Evolutionary conservation across 1,140 invertebrate species (phyloP), one percentile per base, ranked within the genome.

Genomic region (Battus philenor): DNA sequence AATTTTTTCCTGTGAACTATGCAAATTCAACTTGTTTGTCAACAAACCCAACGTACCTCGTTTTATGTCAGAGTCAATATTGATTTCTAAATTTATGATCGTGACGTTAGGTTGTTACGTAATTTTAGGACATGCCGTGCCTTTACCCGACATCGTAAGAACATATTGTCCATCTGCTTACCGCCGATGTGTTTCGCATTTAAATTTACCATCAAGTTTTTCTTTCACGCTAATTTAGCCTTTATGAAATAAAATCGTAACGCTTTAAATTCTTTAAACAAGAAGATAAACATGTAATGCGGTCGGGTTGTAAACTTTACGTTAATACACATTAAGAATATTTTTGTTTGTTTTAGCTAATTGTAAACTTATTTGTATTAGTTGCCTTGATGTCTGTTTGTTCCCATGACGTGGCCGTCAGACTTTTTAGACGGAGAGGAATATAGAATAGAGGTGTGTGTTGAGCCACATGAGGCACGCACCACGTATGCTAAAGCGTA

Each of bases 151-250:
- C 17, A 36, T 20, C 33, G 33, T 36, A 36, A 18, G 33, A 36
- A 10, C 33, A 17, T 36, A 36, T 36, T 36, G 33, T 36, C 33
- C 33, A 15, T 33, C n/a, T 33, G 18, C 32, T 18, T 36, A 36
- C 33, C 9, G 10, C 4, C n/a, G 33, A 36, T 22, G 33, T 17
- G 17, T 36, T 18, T 6, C 16, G 33, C 9, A 36, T 36, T 36
- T 36, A 18, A 36, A 36, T 36, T 36, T 20, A 20, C 12, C 9
- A 36, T 36, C 7, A 2, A 20, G 1, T 20, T 36, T n/a, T 11
- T 9, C 3, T 22, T 8, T 4, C 20, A 22, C 3, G 4, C 33
- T 36, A 36, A 22, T 36, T 18, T 36, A 36, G 11, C n/a, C 9
- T 36, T 36, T 36, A 36, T 36, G 2, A 0, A 2, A 36, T 10